phyloP scores from a whole-genome alignment of 2,113 vertebrate genomes.

The Casuarius casuarius region DNA sequence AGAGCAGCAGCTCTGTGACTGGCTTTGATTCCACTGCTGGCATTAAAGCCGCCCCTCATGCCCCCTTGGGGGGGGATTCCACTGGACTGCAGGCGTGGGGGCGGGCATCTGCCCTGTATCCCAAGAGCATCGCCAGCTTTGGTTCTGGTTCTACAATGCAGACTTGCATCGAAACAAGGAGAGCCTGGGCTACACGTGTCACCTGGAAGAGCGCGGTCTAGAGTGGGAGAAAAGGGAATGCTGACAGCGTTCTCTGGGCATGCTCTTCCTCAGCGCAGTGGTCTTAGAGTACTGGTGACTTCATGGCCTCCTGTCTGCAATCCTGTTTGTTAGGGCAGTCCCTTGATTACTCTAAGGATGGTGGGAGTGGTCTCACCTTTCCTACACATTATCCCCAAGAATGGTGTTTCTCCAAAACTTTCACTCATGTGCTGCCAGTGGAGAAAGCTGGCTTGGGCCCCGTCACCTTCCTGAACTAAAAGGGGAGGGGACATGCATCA shows the following conservation, averaged over 20 bases:
- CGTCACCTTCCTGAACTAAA: not conserved
- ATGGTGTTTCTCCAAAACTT: not conserved
- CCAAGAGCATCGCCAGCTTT: not conserved
- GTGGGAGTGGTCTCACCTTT: not conserved
- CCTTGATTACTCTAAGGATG: not conserved
- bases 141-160: not conserved
- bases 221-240: not conserved
- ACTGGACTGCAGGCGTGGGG: not conserved
- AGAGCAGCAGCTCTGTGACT: not conserved
- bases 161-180: not conserved
- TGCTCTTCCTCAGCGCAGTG: not conserved
- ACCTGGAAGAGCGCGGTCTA: not conserved
- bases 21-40: not conserved
- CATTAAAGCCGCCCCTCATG: not conserved
- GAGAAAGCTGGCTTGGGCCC: not conserved
- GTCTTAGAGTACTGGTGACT: not conserved
- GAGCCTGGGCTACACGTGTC: not conserved
- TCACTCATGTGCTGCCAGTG: not conserved
- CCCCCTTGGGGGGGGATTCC: rapidly evolving
- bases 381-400: rapidly evolving
- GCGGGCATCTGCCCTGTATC: not conserved
- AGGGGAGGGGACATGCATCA: not conserved
- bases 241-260: not conserved
- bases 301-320: not conserved
- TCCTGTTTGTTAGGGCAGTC: not conserved